Conservation (phyloP, 2,113 vertebrate genomes). For the Oreochromis spilurus region DNA sequence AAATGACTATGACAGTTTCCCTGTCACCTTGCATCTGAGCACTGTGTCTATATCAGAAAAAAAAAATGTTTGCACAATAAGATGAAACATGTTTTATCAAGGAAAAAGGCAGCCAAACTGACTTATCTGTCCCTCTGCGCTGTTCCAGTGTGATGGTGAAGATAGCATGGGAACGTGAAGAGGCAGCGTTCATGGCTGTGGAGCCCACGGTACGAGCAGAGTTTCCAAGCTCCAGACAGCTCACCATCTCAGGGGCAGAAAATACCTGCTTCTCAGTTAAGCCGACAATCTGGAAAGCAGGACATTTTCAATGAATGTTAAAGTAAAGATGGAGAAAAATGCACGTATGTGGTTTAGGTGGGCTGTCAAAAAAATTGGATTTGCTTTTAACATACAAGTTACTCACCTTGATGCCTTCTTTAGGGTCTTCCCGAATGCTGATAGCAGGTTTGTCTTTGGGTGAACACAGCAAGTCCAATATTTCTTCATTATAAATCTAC, state of each 20-base stretch:
- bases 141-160: conserved; percentile 93
- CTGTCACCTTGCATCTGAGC: not conserved
- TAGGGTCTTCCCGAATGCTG: conserved; percentile 91
- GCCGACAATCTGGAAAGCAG: conserved; percentile 81
- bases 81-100: not conserved
- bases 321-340: not conserved
- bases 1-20: not conserved
- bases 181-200: conserved; percentile 95
- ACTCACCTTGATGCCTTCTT: conserved; percentile 91
- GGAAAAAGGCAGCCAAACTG: conserved; percentile 43
- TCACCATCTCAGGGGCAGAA: conserved; percentile 80
- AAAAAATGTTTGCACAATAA: not conserved
- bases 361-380: not conserved
- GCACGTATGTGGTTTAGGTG: not conserved
- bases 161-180: conserved; percentile 94
- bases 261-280: conserved; percentile 82
- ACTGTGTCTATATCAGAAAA: not conserved
- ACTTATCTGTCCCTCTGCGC: conserved; percentile 83
- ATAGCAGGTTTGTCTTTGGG: conserved; percentile 82
- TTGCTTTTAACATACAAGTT: not conserved
- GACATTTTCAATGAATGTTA: not conserved
- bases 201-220: conserved; percentile 86
- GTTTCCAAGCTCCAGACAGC: conserved; percentile 90
- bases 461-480: conserved; percentile 84
- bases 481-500: conserved; percentile 96